Evolutionary conservation across 2,888 invertebrate genomes (phyloP), one percentile per base, ranked within the genome.

Genomic region (Halocaridina rubra): DNA sequence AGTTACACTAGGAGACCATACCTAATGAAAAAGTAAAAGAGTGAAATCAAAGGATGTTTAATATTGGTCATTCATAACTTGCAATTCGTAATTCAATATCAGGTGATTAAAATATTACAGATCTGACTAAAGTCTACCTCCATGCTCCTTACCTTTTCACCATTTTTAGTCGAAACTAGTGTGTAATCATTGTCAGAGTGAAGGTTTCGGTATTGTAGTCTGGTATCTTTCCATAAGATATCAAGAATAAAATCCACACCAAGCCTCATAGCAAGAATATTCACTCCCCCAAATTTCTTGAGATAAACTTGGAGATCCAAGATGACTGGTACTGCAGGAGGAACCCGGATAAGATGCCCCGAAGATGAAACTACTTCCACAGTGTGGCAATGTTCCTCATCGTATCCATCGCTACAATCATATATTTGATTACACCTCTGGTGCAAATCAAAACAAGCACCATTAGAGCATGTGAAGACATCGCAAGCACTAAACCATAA

Each of bases 201-300:
- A 61, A 79, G 74, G 61, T 80, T 32, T 27, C 74, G 72, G 53
- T 72, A 80, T 46, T 80, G 59, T 8, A 80, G 61, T 24, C 80
- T 72, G n/a, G 29, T 57, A 39, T 80, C 80, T 7, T 29, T 80
- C 80, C 80, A 80, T 30, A 30, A n/a, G 10, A 74, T 29, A 3
- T 22, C 59, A 32, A 80, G n/a, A 32, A 61, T 80, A 33, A 22
- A 30, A 24, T 33, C 61, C 33, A 80, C 5, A 1, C n/a, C 16
- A 13, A 80, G 16, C 39, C 61, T 27, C 30, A 39, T 72, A 24
- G 72, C 72, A 5, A 80, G 61, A n/a, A 80, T 33, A n/a, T 72
- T 57, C 10, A 64, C 57, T 13, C 33, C 33, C 22, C 80, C 74
- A 13, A 80, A 33, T 57, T 33, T 57, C 8, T 57, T 72, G 16